Evolutionary conservation across 1,140 invertebrate genomes (phyloP), one percentile per base, ranked within the genome.

Genomic region (Apis cerana): DNA sequence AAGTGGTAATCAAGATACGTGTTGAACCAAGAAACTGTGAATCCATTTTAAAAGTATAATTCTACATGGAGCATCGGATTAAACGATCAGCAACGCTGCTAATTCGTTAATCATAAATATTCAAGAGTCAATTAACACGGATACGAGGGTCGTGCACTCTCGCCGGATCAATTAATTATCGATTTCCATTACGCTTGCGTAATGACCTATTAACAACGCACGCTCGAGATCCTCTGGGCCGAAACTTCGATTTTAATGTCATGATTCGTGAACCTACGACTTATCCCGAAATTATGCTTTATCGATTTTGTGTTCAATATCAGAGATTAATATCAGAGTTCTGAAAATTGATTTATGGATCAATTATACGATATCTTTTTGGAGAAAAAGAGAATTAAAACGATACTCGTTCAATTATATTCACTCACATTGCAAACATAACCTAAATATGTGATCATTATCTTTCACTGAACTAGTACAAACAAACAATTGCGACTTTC

Each of bases 81-180:
- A 70, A 56, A 23, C 59, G 74, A 80, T 62, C 61, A 33, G 80
- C 85, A 78, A 56, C 67, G 83, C 65, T 48, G 75, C 83, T 88
- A 87, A 91, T 86, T 83, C 75, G 58, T 85, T 85, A 88, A 87
- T 90, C 81, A 91, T 90, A 90, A 90, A 91, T 89, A 91, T 90
- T 90, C 84, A 91, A 87, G 85, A 88, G 86, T 88, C 84, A 90
- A 90, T 91, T 91, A 89, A 80, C 69, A 82, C 85, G 78, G 77
- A 21, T 27, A 56, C 72, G 62, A 76, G 85, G 56, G 59, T 80
- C 79, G 75, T 54, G 70, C 81, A 78, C 76, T 84, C 77, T 65
- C 75, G 54, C 59, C 67, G 52, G 79, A 90, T 91, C 89, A 90
- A 91, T 91, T 89, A 89, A 91, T 90, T 91, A 91, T 90, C 89